Conservation (phyloP, 2,113 vertebrate species). For the Antechinus stuartii region DNA sequence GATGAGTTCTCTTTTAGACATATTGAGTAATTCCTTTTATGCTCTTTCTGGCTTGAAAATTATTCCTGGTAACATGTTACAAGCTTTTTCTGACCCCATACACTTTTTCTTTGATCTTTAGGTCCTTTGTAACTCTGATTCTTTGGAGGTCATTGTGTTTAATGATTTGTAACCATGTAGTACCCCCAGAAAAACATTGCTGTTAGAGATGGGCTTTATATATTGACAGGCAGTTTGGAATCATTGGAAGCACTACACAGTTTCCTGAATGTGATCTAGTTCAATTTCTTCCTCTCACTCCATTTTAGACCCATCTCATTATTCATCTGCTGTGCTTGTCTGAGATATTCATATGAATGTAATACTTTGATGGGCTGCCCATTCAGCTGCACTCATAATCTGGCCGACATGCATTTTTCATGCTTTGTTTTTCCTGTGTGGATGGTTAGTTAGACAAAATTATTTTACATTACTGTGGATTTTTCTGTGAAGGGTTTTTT, state of each 20-base stretch:
- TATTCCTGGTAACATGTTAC: background rate
- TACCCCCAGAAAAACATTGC: background rate
- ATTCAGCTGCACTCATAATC: background rate
- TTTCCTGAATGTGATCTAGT: background rate
- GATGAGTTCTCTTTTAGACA: background rate
- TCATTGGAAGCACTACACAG: background rate
- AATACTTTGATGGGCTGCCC: background rate
- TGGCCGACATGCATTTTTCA: background rate
- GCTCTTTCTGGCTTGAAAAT: background rate
- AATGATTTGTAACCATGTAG: background rate
- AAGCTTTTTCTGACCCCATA: background rate
- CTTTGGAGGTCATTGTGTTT: background rate
- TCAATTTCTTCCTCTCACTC: background rate
- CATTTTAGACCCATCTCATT: background rate
- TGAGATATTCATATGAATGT: background rate
- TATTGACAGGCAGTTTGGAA: background rate
- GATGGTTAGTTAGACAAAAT: background rate
- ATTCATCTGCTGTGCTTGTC: background rate
- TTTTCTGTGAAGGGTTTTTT: background rate
- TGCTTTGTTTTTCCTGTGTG: background rate
- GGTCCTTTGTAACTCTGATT: background rate
- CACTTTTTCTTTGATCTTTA: background rate
- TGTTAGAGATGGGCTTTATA: background rate
- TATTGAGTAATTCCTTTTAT: background rate
- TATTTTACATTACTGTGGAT: background rate